phyloP scores from a whole-genome alignment of 2,113 vertebrate species.

The Alligator mississippiensis region DNA sequence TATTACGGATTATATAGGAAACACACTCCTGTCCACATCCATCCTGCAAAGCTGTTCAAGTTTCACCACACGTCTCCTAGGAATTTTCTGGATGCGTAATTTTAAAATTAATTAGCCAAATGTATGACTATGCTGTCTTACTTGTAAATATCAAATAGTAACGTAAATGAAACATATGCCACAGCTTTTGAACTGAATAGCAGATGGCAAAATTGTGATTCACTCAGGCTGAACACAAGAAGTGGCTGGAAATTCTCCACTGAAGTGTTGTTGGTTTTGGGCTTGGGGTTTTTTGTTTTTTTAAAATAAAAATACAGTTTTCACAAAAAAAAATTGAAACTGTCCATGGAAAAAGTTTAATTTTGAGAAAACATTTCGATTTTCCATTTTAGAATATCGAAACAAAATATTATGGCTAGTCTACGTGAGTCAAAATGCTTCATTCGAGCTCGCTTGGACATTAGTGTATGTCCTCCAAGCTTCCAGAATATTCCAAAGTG shows the following conservation, averaged over 20 bases:
- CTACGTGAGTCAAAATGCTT: neutral
- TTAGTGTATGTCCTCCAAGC: neutral
- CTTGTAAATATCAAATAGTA: conserved; percentile 56
- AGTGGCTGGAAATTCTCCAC: conserved; percentile 45
- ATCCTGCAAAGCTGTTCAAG: neutral
- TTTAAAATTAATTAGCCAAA: conserved; percentile 52
- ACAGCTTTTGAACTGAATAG: conserved; percentile 45
- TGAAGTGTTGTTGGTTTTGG: neutral
- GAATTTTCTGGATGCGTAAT: conserved; percentile 30
- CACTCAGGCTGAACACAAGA: conserved; percentile 14
- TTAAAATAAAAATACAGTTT: neutral
- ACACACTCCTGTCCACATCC: neutral
- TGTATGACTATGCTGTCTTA: conserved; percentile 50
- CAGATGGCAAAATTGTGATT: conserved; percentile 63
- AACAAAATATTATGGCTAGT: fast-evolving
- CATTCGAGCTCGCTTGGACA: neutral
- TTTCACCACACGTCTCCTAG: neutral
- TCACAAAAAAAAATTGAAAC: conserved; percentile 24
- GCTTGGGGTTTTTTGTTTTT: neutral
- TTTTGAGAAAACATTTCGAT: neutral
- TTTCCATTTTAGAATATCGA: neutral
- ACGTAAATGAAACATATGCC: conserved; percentile 54
- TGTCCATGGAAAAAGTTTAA: neutral
- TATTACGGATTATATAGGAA: neutral
- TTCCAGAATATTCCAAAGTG: neutral